These are phyloP conservation scores for Andrena fulva DNA, from an alignment of 2,888 invertebrate genomes.

Conservation along the genomic window DNA sequence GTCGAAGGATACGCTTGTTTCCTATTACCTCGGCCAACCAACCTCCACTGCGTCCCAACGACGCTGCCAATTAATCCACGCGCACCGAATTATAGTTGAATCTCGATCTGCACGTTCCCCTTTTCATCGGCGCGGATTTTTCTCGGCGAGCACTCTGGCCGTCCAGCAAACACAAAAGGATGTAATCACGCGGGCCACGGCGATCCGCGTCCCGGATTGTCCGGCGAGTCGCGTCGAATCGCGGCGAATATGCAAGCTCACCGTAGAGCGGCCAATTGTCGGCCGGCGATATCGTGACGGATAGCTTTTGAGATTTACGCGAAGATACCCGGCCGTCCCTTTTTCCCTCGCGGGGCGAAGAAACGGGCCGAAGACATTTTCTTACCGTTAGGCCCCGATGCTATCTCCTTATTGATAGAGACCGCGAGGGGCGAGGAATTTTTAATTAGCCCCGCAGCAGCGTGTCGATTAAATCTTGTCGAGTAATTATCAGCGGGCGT, in stretches of 20 bases:
- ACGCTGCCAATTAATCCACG: neutral
- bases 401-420: conserved; percentile 76
- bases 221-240: conserved; percentile 39
- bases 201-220: conserved; percentile 21
- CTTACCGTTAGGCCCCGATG: conserved; percentile 75
- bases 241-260: conserved; percentile 70
- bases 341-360: conserved; percentile 61
- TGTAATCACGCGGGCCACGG: neutral
- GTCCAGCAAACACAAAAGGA: conserved; percentile 6
- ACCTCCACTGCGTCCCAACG: neutral
- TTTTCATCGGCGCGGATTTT: neutral
- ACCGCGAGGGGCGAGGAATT: conserved; percentile 75
- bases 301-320: conserved; percentile 67
- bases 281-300: conserved; percentile 56
- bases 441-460: conserved; percentile 80
- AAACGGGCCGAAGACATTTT: conserved; percentile 72
- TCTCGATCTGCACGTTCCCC: neutral
- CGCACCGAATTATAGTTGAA: neutral
- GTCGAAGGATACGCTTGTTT: neutral
- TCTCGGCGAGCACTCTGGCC: neutral
- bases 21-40: neutral
- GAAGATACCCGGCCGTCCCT: conserved; percentile 61
- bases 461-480: conserved; percentile 81
- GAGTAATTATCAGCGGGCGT: conserved; percentile 78
- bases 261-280: conserved; percentile 67